Evolutionary conservation across 2,888 invertebrate genomes (phyloP), one percentile per base, ranked within the genome.

Genomic region (Apocheima hispidaria): DNA sequence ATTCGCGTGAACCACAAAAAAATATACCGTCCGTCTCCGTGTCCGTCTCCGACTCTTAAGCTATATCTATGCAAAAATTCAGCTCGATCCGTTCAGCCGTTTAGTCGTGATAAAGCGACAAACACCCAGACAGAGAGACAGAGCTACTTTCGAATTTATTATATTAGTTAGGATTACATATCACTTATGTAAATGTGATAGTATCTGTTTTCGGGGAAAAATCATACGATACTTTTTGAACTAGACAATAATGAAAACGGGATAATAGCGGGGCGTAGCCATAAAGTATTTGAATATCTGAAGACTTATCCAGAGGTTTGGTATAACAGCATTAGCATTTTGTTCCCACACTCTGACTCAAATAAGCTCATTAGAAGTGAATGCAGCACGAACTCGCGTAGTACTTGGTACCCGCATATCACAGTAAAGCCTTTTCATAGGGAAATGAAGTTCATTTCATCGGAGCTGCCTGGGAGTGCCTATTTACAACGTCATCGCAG

Each of bases 361-460:
- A 23, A 36, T 38, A 51, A 40, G 40, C 38, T 51, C 40, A 28
- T 51, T 40, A 40, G 36, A 36, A 10, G 26, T 50, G 51, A 51
- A 51, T 51, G 28, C 36, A 26, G 10, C 40, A 38, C 26, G 51
- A 20, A 30, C 26, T 28, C 28, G 9, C 26, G 36, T 36, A 49
- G 35, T 18, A 14, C 49, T n/a, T 9, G 20, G 21, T 10, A 36
- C 26, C 26, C 28, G 36, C 26, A 28, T 12, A 40, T 50, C 35
- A 26, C 23, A 38, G 23, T 51, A 40, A 38, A 50, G 28, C 20
- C 50, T 43, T 57, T 50, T 57, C 57, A 50, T 41, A 58, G 33
- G 58, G 44, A 58, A 51, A 58, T 58, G 43, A 44, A 57, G 14
- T 20, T 20, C 43, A 41, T 56, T 55, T 7, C 40, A 48, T 38